phyloP scores from a whole-genome alignment of 2,888 invertebrate genomes.

The Ormia ochracea region DNA sequence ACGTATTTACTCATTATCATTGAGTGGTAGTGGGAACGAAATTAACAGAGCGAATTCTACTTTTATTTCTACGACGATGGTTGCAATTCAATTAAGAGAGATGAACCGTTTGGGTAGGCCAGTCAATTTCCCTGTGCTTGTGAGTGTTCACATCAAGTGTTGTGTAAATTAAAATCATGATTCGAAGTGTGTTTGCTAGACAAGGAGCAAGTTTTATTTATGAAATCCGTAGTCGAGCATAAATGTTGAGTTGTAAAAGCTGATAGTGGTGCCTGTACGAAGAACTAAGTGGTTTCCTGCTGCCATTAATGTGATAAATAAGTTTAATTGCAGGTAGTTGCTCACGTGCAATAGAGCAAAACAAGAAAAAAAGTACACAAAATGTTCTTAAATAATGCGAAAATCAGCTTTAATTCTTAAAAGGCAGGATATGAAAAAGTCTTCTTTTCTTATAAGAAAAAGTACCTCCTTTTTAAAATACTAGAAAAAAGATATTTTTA shows the following conservation, averaged over 20 bases:
- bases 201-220: background rate
- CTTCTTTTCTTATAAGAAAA: too few relatives aligned
- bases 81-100: constrained; percentile 47
- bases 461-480: too few relatives aligned
- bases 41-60: background rate
- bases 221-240: background rate
- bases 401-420: background rate
- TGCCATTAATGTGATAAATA: constrained; percentile 36
- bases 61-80: background rate
- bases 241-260: constrained; percentile 1
- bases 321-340: constrained; percentile 51
- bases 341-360: constrained; percentile 35
- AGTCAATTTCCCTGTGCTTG: background rate
- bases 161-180: constrained; percentile 42
- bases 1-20: constrained; percentile 19
- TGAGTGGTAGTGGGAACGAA: background rate
- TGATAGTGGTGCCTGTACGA: background rate
- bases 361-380: background rate
- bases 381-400: background rate
- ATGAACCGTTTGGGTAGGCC: constrained; percentile 17
- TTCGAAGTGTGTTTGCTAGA: constrained; percentile 13
- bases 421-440: background rate
- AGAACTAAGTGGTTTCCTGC: constrained; percentile 10
- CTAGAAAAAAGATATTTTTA: too few relatives aligned
- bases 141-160: constrained; percentile 26